Percentiles rank a stretch among this genome's conserved stretches.
Conservation (phyloP, 2,888 invertebrate genomes). For the Mesochorus sp. region DNA sequence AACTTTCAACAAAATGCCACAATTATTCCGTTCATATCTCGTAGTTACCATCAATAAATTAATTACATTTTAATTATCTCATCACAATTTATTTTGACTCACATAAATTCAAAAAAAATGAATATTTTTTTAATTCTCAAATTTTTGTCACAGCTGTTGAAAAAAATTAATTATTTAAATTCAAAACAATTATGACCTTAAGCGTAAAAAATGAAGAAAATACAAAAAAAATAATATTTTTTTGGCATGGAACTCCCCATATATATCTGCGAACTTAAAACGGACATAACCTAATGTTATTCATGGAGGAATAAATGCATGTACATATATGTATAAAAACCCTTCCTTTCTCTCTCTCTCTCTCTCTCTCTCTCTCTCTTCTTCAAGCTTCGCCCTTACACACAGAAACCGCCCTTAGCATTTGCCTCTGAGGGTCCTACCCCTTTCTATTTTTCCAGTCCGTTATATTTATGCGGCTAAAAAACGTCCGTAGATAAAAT, state of each 20-base stretch:
- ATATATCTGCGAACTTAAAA: conserved; percentile 62
- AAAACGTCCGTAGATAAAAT: conserved; percentile 44
- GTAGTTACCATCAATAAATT: too few relatives aligned
- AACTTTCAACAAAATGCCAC: too few relatives aligned
- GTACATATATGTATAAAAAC: conserved; percentile 65
- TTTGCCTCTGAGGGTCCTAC: neutral
- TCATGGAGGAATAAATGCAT: conserved; percentile 80
- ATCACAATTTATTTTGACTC: too few relatives aligned
- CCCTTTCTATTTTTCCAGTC: conserved; percentile 14
- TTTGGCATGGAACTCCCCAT: conserved; percentile 28
- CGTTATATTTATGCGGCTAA: conserved; percentile 5
- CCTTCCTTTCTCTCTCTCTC: conserved; percentile 1
- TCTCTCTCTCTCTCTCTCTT: neutral
- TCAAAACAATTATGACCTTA: neutral
- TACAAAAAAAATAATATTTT: neutral
- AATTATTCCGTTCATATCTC: too few relatives aligned
- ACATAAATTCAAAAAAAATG: neutral
- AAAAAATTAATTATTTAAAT: neutral
- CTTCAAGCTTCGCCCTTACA: conserved; percentile 13
- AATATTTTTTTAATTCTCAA: neutral
- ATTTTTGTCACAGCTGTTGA: neutral
- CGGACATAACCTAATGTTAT: conserved; percentile 74
- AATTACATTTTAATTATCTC: too few relatives aligned
- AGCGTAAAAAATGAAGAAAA: neutral
- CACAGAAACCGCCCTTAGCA: conserved; percentile 12